Percentiles rank a stretch among this genome's conserved stretches.
phyloP scores from a whole-genome alignment of 2,797 vertebrate species.

The Taeniopygia guttata region DNA sequence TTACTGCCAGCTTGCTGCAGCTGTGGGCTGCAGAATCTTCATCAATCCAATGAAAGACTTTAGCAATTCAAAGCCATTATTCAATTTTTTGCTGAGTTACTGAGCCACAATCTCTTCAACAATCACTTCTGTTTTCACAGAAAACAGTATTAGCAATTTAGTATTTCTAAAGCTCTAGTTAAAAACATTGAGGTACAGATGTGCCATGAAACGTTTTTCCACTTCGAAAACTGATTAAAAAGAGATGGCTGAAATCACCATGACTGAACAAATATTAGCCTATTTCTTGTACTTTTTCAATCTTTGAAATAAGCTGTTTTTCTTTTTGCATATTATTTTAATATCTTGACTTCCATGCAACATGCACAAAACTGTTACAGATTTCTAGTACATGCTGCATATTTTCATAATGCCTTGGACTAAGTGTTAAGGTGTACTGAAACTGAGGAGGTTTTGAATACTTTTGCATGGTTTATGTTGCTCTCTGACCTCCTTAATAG shows the following conservation, averaged over 20 bases:
- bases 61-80: neutral
- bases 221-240: neutral
- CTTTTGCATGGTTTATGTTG: neutral
- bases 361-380: neutral
- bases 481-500: neutral
- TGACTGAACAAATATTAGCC: neutral
- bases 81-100: neutral
- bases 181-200: neutral
- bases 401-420: neutral
- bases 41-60: neutral
- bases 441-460: neutral
- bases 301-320: neutral
- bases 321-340: neutral
- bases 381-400: neutral
- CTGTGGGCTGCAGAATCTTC: constrained; percentile 1
- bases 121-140: neutral
- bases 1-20: neutral
- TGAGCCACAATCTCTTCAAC: neutral
- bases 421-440: neutral
- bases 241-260: neutral
- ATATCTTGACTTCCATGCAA: neutral
- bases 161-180: neutral
- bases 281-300: neutral
- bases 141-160: too few species aligned
- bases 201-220: neutral